phyloP scores from a whole-genome alignment of 1,140 invertebrate species.

The Cotesia vestalis region DNA sequence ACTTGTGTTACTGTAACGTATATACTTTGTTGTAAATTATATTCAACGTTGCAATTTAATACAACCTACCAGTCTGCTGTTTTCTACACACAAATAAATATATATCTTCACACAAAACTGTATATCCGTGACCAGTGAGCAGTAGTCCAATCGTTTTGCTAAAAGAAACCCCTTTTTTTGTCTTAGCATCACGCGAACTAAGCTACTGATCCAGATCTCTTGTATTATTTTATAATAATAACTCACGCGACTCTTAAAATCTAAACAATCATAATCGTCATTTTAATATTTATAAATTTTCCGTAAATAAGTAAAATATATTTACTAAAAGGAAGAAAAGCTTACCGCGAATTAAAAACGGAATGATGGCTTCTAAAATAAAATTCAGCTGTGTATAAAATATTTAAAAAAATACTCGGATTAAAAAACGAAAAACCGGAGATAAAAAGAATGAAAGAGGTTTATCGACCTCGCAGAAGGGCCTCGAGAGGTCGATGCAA shows the following conservation, averaged over 20 bases:
- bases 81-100: neutral
- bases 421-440: neutral
- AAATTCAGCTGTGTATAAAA: neutral
- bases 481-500: slow-evolving; percentile 40
- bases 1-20: too few relatives aligned
- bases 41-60: too few relatives aligned
- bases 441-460: slow-evolving; percentile 7
- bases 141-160: slow-evolving; percentile 2
- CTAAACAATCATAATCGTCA: too few relatives aligned
- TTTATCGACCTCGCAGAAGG: slow-evolving; percentile 34
- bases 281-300: too few relatives aligned
- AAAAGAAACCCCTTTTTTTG: neutral
- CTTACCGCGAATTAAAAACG: too few relatives aligned
- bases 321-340: too few relatives aligned
- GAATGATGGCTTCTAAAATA: neutral
- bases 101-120: neutral
- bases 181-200: slow-evolving; percentile 5
- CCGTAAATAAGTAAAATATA: too few relatives aligned
- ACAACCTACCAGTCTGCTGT: too few relatives aligned
- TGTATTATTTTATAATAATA: too few relatives aligned
- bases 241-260: too few relatives aligned
- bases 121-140: slow-evolving; percentile 3
- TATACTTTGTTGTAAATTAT: too few relatives aligned
- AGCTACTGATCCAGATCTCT: neutral
- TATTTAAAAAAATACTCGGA: neutral